Percentiles rank a stretch among this genome's conserved stretches.
These are phyloP conservation scores for Sinocyclocheilus grahami DNA, from an alignment of 2,113 vertebrate species.

Conservation along the genomic window DNA sequence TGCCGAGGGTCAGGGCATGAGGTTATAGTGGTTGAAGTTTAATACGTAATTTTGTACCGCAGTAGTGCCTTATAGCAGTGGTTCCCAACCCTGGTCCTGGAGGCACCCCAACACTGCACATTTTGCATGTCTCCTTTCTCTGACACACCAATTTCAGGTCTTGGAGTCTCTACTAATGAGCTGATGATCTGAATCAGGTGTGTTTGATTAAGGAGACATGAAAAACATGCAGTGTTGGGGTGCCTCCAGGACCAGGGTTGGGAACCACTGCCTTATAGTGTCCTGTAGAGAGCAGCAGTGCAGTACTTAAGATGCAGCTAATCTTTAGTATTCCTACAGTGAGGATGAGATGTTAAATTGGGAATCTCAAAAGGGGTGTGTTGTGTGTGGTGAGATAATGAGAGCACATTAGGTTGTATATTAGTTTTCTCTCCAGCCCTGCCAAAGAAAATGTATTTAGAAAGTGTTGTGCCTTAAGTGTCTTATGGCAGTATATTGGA, in stretches of 20 bases:
- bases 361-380: background rate
- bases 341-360: background rate
- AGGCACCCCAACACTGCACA: no score
- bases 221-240: no score
- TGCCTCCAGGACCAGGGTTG: no score
- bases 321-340: constrained; percentile 52
- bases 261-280: background rate
- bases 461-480: constrained; percentile 36
- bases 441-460: background rate
- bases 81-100: no score
- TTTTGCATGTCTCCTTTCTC: no score
- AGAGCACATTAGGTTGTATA: constrained; percentile 24
- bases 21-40: background rate
- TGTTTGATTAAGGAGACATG: no score
- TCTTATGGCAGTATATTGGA: constrained; percentile 33
- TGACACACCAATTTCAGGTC: no score
- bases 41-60: background rate
- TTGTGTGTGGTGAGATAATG: background rate
- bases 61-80: background rate
- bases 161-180: no score
- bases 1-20: background rate
- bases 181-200: no score
- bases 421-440: constrained; percentile 12
- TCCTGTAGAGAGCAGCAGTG: constrained; percentile 21
- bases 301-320: constrained; percentile 20